Base-by-base conservation (phyloP, 2,797 vertebrate genomes). In the Delichon dasypus region DNA sequence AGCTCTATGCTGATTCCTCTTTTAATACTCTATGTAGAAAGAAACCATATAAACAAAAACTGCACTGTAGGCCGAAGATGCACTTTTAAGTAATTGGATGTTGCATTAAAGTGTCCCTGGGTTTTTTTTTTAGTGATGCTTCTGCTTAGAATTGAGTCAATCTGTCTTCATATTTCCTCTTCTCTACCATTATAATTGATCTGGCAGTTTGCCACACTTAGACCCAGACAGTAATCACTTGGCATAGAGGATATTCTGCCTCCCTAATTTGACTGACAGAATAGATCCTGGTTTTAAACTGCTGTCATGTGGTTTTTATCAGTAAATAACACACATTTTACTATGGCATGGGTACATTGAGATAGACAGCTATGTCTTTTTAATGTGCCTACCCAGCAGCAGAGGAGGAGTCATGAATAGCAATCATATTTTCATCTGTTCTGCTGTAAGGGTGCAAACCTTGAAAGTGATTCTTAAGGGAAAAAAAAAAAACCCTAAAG, bases 91-190 rank as follows among this genome's bases (percentile, higher is more conserved):
- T 96, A 96, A 97, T 97, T 97, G 94, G 80, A 94, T 96, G 78
- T 92, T 95, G 77, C 90, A 71, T 76, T 97, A 96, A 97, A 97
- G 90, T 95, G 96, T 98, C 96, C 96, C 97, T 90, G 72, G 96
- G 87, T 96, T 97, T 96, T 82, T 92, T 93, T 97, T 96, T 97
- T 90, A 95, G 94, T 94, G 94, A 94, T 93, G 81, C 94, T 97
- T 89, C 96, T 97, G 80, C 95, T 97, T 91, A 97, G 96, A 98
- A 98, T 97, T 97, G 97, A 97, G 94, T 92, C 68, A 87, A 97
- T 98, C 92, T 96, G 82, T 98, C 97, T 98, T 98, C 97, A 90
- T 98, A 95, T 98, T 97, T 98, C 96, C 91, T 95, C 93, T 96
- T 94, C 85, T 91, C 90, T 91, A 77, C 83, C 66, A 73, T 84